Conservation (phyloP, 2,888 invertebrate species). For the Melipona beecheii region DNA sequence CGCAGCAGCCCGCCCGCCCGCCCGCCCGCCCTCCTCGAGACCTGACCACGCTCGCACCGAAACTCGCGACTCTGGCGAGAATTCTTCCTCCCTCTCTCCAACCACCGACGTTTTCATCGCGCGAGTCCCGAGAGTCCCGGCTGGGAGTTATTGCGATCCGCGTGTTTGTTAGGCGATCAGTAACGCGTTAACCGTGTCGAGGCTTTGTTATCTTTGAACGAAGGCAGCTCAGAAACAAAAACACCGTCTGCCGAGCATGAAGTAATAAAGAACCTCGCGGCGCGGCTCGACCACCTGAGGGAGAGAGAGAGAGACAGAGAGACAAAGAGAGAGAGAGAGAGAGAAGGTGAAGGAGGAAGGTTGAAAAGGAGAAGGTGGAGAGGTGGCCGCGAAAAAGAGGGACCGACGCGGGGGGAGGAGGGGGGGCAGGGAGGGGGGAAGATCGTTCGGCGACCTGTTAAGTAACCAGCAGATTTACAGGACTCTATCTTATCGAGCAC, state of each 20-base stretch:
- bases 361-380: not conserved
- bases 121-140: not conserved
- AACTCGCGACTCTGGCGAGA: not conserved
- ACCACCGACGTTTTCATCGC: slow-evolving; percentile 47
- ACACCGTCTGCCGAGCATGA: slow-evolving; percentile 60
- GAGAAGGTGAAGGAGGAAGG: not conserved
- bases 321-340: not conserved
- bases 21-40: not conserved
- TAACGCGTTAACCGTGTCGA: slow-evolving; percentile 69
- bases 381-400: not conserved
- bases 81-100: not conserved
- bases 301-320: not conserved
- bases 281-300: slow-evolving; percentile 35
- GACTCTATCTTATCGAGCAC: slow-evolving; percentile 80
- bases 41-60: not conserved
- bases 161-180: slow-evolving; percentile 67
- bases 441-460: slow-evolving; percentile 77
- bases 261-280: slow-evolving; percentile 62
- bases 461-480: slow-evolving; percentile 79
- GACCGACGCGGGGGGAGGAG: too few species aligned
- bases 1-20: not conserved
- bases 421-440: slow-evolving; percentile 33
- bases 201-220: slow-evolving; percentile 67
- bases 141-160: slow-evolving; percentile 59
- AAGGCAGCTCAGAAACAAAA: slow-evolving; percentile 54